phyloP scores from a whole-genome alignment of 1,140 invertebrate species.

The Papilio machaon region DNA sequence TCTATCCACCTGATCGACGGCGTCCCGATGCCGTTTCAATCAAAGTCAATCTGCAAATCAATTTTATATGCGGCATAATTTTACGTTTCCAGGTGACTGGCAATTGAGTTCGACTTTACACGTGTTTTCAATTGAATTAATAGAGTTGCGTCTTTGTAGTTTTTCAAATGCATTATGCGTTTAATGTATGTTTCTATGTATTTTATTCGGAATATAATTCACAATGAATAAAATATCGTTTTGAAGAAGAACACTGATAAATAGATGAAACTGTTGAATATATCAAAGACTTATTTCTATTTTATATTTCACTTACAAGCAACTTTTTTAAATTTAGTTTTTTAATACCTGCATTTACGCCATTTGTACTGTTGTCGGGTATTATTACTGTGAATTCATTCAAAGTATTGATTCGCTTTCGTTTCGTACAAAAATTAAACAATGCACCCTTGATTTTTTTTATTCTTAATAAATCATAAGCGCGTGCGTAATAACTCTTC shows the following conservation, averaged over 20 bases:
- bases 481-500: slow-evolving; percentile 54
- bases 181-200: not conserved
- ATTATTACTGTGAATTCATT: not conserved
- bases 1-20: slow-evolving; percentile 36
- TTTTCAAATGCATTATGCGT: not conserved
- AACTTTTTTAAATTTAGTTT: no score
- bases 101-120: slow-evolving; percentile 23
- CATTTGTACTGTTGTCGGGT: not conserved
- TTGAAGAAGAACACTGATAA: slow-evolving; percentile 1
- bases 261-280: not conserved
- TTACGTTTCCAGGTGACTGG: slow-evolving; percentile 23
- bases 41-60: slow-evolving; percentile 39
- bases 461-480: slow-evolving; percentile 39
- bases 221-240: slow-evolving; percentile 2
- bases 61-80: slow-evolving; percentile 35
- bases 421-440: slow-evolving; percentile 17
- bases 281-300: no score
- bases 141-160: slow-evolving; percentile 1
- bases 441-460: slow-evolving; percentile 54
- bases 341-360: not conserved
- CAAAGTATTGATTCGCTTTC: slow-evolving; percentile 18
- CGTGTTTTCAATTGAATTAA: slow-evolving; percentile 36
- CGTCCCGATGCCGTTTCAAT: slow-evolving; percentile 21
- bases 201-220: not conserved
- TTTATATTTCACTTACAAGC: no score